phyloP scores from a whole-genome alignment of 2,888 invertebrate species.

The Falcaria lacertinaria region DNA sequence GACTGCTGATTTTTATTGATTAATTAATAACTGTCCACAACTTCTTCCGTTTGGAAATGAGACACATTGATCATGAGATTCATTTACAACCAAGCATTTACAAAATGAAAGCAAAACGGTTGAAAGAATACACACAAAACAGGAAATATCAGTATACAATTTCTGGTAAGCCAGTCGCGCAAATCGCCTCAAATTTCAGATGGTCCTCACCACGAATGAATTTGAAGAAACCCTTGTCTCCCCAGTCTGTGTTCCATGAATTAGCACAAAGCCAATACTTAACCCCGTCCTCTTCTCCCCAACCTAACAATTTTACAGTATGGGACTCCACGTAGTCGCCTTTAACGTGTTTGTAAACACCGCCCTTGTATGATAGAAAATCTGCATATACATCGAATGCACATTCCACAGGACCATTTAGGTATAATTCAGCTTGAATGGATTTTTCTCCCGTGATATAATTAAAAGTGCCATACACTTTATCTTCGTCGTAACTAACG shows the following conservation, averaged over 20 bases:
- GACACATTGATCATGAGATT: too few relatives aligned
- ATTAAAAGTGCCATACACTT: conserved; percentile 81
- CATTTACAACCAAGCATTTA: too few relatives aligned
- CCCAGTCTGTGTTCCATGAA: conserved; percentile 93
- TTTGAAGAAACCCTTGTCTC: conserved; percentile 87
- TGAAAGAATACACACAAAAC: background rate
- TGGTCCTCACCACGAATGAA: conserved; percentile 47
- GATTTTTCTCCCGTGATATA: conserved; percentile 71
- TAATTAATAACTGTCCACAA: too few relatives aligned
- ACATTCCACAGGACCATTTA: conserved; percentile 89
- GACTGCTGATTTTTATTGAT: conserved; percentile 3
- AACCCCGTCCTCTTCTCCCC: conserved; percentile 84
- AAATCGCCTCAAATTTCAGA: too few relatives aligned
- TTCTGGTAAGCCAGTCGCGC: too few relatives aligned
- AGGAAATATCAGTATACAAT: too few relatives aligned
- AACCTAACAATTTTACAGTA: conserved; percentile 88
- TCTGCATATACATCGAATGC: conserved; percentile 88
- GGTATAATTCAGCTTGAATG: conserved; percentile 86
- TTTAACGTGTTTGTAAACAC: conserved; percentile 78
- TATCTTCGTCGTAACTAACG: conserved; percentile 82
- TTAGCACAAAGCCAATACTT: conserved; percentile 91
- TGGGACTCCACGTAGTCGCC: conserved; percentile 86
- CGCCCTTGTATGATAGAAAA: conserved; percentile 85
- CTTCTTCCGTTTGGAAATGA: too few relatives aligned
- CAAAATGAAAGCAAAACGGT: too few relatives aligned